Evolutionary conservation across 2,888 invertebrate species (phyloP), one percentile per base, ranked within the genome.

Genomic region (Eueremaeus valkanovi): DNA sequence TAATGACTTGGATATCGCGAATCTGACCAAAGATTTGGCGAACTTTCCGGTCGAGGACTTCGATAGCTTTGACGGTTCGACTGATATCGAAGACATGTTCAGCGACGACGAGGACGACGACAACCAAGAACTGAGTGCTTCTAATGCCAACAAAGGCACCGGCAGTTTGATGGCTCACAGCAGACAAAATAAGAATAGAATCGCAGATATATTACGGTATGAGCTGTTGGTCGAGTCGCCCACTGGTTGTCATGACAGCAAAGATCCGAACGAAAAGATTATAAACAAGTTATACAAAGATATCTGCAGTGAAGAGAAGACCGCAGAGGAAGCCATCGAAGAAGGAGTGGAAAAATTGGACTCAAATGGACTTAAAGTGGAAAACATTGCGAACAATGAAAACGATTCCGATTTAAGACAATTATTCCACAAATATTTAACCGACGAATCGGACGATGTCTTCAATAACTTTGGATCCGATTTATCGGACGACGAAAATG

Each of bases 81-180:
- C 33, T n/a, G 75, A 75, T 51, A 45, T 70, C 3, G 45, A 49
- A 21, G 75, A 75, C 16, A 24, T 45, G 16, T 70, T 72, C 18
- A 42, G 68, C 76, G 83, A 82, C 72, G 78, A 79, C 18, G 78
- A 78, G 18, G 78, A 78, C 18, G 74, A 77, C 40, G 81, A 80
- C 49, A 13, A 74, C 73, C 36, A 68, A 36, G 6, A 51, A 31
- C 70, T 75, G 70, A 5, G 24, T 45, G 18, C 61, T 58, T 63
- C 74, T 58, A 51, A 68, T 63, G 24, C 18, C 36, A 1, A 21
- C 66, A n/a, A 70, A 29, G 58, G 24, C 29, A 24, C 36, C 70
- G 11, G 61, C 21, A 45, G 16, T 16, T 18, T 1, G n/a, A n/a
- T n/a, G n/a, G n/a, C 6, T 36, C n/a, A 2, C 11, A 36, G 36